These are phyloP conservation scores for Phthorimaea operculella DNA, from an alignment of 1,140 invertebrate species.

Conservation along the genomic window DNA sequence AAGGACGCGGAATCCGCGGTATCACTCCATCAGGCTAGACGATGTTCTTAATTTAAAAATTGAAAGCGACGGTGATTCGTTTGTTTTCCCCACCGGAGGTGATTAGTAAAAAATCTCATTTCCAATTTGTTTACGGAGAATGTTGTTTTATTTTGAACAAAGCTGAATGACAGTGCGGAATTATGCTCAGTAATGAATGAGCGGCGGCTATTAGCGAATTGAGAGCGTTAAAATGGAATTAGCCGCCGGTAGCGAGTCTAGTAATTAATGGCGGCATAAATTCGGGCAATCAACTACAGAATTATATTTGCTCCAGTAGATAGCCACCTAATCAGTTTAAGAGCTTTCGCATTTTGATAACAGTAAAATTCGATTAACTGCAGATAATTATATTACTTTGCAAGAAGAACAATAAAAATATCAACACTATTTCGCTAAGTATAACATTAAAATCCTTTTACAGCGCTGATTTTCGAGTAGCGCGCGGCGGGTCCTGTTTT, in stretches of 20 bases:
- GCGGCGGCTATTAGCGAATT: slow-evolving; percentile 50
- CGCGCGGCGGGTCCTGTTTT: neutral
- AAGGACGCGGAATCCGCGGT: slow-evolving; percentile 49
- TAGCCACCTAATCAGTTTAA: slow-evolving; percentile 6
- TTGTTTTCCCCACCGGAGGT: slow-evolving; percentile 22
- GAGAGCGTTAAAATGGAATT: slow-evolving; percentile 57
- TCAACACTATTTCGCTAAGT: neutral
- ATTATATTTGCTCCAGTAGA: slow-evolving; percentile 36
- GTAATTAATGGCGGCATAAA: slow-evolving; percentile 55
- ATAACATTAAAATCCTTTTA: neutral
- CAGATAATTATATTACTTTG: neutral
- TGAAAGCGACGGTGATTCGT: slow-evolving; percentile 33
- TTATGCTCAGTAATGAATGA: slow-evolving; percentile 39
- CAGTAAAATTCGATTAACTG: neutral
- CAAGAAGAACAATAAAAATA: neutral
- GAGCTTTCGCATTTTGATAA: neutral
- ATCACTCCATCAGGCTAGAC: slow-evolving; percentile 42
- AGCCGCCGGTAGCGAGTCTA: slow-evolving; percentile 32
- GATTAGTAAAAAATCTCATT: slow-evolving; percentile 43
- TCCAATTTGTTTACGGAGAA: slow-evolving; percentile 42
- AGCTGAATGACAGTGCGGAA: slow-evolving; percentile 42
- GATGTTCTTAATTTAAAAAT: slow-evolving; percentile 45
- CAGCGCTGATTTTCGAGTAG: neutral
- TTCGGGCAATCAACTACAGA: slow-evolving; percentile 44
- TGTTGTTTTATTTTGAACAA: slow-evolving; percentile 37